Base-by-base conservation (phyloP, 2,888 invertebrate genomes). In the Salticus scenicus region DNA sequence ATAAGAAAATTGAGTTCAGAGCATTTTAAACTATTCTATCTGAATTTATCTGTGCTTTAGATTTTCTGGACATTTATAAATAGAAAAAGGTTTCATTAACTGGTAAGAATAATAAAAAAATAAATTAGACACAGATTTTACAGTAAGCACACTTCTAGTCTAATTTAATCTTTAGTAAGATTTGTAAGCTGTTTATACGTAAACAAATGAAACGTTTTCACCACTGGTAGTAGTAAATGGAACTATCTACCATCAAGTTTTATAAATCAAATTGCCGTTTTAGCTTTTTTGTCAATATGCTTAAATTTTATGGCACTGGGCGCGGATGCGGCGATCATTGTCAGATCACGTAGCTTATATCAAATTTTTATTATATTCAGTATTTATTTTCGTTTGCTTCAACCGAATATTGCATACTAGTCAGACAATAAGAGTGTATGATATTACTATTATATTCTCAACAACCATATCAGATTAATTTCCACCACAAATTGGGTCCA, bases 331-430 rank as follows among this genome's bases (percentile, higher is more conserved):
- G 81, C 51, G 63, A 28, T 42, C 51, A 41, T 69, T 67, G 51
- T 73, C 73, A 42, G 74, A 72, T 66, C 76, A 70, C 72, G 76
- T 66, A 76, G 66, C 57, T 51, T 76, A 83, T 76, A 76, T 72
- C 66, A 66, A 2, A 72, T 66, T 76, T 83, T 66, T 76, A 76
- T 83, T 76, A 83, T 72, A n/a, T 27, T 70, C 76, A 63, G 30
- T 83, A 71, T 76, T 72, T 75, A 66, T 71, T 83, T 71, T 83
- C 76, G n/a, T 24, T 24, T 12, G 57, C 57, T 57, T 24, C 2
- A 57, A n/a, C 57, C 24, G 57, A 57, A 57, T 57, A 57, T 57
- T 57, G 24, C 24, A 57, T 57, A 10, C 47, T 10, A n/a, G n/a
- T 47, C 17, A 2, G 12, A 7, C n/a, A n/a, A 7, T n/a, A n/a